Evolutionary conservation across 2,888 invertebrate species (phyloP).

Genomic region (Seladonia tumulorum): DNA sequence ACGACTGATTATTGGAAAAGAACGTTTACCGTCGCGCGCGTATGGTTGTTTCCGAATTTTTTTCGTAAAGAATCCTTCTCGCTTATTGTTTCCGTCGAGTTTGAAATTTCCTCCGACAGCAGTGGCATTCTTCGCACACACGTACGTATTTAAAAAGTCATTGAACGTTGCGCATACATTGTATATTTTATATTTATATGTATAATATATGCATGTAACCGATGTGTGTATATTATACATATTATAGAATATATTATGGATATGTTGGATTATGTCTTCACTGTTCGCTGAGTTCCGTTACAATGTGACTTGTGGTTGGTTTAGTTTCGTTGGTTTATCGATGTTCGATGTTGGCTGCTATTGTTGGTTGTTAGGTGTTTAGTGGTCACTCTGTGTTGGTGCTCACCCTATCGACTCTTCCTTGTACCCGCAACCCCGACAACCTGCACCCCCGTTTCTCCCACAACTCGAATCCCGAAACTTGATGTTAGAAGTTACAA

Average conservation of each 20-base stretch:
- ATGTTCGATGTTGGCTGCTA: conserved; percentile 83
- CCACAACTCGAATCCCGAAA: conserved; percentile 68
- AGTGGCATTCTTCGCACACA: conserved; percentile 70
- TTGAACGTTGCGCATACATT: conserved; percentile 66
- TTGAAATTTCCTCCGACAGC: conserved; percentile 34
- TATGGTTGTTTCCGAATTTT: neutral
- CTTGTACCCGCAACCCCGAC: conserved; percentile 73
- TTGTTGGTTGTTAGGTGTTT: conserved; percentile 84
- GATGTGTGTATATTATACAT: conserved; percentile 54
- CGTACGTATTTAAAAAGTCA: conserved; percentile 70
- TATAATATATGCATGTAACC: conserved; percentile 33
- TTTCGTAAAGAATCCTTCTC: neutral
- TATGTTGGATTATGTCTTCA: conserved; percentile 79
- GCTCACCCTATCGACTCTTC: conserved; percentile 73
- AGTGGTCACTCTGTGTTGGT: conserved; percentile 83
- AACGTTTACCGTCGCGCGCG: neutral
- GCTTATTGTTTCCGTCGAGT: neutral
- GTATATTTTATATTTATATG: conserved; percentile 51
- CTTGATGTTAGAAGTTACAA: conserved; percentile 78
- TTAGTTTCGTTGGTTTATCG: conserved; percentile 83
- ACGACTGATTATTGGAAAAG: neutral
- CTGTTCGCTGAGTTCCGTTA: conserved; percentile 81
- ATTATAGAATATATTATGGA: conserved; percentile 50
- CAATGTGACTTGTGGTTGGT: conserved; percentile 83
- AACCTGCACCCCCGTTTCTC: conserved; percentile 68